phyloP scores from a whole-genome alignment of 2,797 vertebrate genomes.

The Lepus townsendii region DNA sequence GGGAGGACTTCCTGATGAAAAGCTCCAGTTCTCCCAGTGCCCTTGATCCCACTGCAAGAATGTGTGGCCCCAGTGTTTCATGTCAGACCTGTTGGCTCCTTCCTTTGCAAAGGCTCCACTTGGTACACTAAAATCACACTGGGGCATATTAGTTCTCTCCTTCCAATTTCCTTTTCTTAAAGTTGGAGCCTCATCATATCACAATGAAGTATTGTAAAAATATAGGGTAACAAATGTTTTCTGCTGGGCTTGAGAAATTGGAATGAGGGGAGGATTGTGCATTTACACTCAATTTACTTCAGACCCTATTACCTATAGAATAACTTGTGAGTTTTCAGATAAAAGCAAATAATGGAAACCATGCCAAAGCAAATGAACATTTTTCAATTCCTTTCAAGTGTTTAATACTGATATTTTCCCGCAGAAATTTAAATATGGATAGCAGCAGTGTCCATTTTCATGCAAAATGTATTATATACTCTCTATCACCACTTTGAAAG shows the following conservation, averaged over 20 bases:
- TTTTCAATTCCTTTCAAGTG: slow-evolving; percentile 75
- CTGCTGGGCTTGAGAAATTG: slow-evolving; percentile 69
- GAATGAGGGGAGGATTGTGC: slow-evolving; percentile 73
- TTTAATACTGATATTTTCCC: slow-evolving; percentile 61
- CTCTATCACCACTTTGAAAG: slow-evolving; percentile 23
- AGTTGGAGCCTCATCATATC: slow-evolving; percentile 41
- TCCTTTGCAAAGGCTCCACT: slow-evolving; percentile 51
- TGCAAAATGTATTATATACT: slow-evolving; percentile 11
- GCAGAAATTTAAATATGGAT: slow-evolving; percentile 51
- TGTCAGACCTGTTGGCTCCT: slow-evolving; percentile 59
- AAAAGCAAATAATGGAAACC: slow-evolving; percentile 74
- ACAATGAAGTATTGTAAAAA: slow-evolving; percentile 79
- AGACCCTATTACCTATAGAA: slow-evolving; percentile 71
- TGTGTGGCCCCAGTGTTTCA: slow-evolving; percentile 33
- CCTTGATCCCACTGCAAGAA: slow-evolving; percentile 60
- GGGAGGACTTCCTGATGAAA: slow-evolving; percentile 53
- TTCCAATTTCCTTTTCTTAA: slow-evolving; percentile 69
- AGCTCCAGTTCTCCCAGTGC: slow-evolving; percentile 55
- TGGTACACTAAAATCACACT: slow-evolving; percentile 72
- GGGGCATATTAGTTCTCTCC: slow-evolving; percentile 66
- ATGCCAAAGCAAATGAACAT: slow-evolving; percentile 73
- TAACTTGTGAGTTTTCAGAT: slow-evolving; percentile 77
- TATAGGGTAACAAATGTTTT: slow-evolving; percentile 76
- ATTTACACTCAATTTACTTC: slow-evolving; percentile 78
- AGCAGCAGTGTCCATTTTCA: slow-evolving; percentile 34